Base-by-base conservation (phyloP, 1,140 invertebrate species). In the Lanistes nyassanus region DNA sequence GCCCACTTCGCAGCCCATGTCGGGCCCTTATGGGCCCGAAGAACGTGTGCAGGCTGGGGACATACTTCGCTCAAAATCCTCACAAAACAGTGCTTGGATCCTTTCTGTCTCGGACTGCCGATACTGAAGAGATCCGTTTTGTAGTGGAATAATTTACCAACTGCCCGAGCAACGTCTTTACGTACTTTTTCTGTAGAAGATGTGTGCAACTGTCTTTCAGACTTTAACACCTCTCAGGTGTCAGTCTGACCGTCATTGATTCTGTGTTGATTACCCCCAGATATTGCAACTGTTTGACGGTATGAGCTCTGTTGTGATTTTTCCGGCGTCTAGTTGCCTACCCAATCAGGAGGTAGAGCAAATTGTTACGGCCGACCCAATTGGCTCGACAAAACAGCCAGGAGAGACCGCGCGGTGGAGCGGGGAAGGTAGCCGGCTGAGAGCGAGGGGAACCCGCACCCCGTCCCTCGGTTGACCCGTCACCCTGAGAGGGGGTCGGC, bases 51-150 rank as follows among this genome's bases (percentile, higher is more conserved):
- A 6, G 53, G 42, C n/a, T 21, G 36, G 51, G 19, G 34, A 36
- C 51, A 71, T 56, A 26, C 9, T 53, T 21, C 21, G 47, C 26
- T 55, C 69, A 34, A 56, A 71, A 26, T 71, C 34, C 16, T 26
- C 69, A 26, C 42, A 23, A n/a, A 23, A 47, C 21, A 3, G 23
- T 56, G 53, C 51, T 55, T 34, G 19, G 42, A 36, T 71, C 36
- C 31, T 71, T 3, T 71, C 69, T 21, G 26, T 53, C 34, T 56
- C 69, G 7, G 34, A 53, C 29, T 29, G 13, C 36, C 51, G 2
- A 55, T 55, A 56, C 26, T 71, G 53, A 21, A 71, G 53, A 53
- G 5, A 5, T 53, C 69, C 53, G n/a, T 55, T 34, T 36, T 71
- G 34, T 53, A 55, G n/a, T 26, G 21, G 5, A 55, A 6, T 34